A percentile compares a stretch with the other conserved stretches of the same genome.
Evolutionary conservation across 2,113 vertebrate species (phyloP).

Genomic region (Bettongia penicillata): DNA sequence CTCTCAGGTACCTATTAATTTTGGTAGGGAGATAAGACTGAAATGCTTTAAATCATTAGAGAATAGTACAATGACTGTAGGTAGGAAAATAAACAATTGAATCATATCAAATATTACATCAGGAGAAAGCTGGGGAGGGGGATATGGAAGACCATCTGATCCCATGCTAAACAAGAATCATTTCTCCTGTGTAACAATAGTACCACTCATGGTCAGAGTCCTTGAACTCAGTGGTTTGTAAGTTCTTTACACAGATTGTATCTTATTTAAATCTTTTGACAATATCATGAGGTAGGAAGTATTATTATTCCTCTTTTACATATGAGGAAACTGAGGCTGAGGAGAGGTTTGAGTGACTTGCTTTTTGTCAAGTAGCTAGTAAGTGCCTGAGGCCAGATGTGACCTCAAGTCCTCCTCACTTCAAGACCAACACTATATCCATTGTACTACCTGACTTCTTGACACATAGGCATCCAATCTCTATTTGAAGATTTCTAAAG

Average conservation of each 20-base stretch:
- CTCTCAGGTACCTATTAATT: not conserved
- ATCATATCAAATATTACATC: not conserved
- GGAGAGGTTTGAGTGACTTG: not conserved
- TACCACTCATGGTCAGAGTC: not conserved
- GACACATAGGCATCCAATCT: not conserved
- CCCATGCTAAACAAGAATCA: not conserved
- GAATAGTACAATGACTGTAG: not conserved
- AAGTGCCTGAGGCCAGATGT: not conserved
- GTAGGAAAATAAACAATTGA: not conserved
- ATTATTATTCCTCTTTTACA: not conserved
- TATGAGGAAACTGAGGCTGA: not conserved
- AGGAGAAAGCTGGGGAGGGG: not conserved
- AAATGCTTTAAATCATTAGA: not conserved
- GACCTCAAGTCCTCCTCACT: not conserved
- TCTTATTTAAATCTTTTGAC: not conserved
- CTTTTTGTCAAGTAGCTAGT: not conserved
- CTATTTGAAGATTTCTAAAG: not conserved
- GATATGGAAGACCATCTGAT: not conserved
- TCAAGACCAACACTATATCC: not conserved
- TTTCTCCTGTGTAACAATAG: not conserved
- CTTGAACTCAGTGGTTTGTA: not conserved
- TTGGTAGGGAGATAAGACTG: not conserved
- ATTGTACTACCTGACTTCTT: not conserved
- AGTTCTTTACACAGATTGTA: not conserved
- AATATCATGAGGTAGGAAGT: not conserved